A percentile compares a stretch with the other conserved stretches of the same genome.
These are phyloP conservation scores for Lithobates sylvaticus DNA, from an alignment of 2,797 vertebrate species.

Conservation along the genomic window DNA sequence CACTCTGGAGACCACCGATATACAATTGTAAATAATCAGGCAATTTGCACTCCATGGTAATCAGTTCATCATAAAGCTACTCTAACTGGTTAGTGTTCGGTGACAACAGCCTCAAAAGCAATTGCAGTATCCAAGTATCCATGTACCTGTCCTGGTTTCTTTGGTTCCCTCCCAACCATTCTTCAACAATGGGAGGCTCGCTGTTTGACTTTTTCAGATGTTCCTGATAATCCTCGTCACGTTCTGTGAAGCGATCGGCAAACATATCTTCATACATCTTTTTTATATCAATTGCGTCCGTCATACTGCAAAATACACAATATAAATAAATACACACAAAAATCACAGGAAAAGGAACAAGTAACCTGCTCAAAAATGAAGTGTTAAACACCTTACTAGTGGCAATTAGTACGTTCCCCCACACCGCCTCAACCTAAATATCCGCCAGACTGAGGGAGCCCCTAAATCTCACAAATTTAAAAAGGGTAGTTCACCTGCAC, in stretches of 20 bases:
- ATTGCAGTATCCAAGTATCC: neutral
- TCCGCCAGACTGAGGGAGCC: too few relatives aligned
- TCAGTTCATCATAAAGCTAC: too few relatives aligned
- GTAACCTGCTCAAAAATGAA: too few relatives aligned
- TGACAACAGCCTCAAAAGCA: neutral
- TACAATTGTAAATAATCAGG: too few relatives aligned
- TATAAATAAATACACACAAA: neutral
- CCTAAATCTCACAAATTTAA: too few relatives aligned
- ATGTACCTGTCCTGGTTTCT: conserved; percentile 86
- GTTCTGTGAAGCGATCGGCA: conserved; percentile 80
- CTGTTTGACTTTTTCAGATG: conserved; percentile 80
- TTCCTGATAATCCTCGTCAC: conserved; percentile 87
- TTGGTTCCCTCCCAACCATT: conserved; percentile 84
- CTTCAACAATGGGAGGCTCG: conserved; percentile 86
- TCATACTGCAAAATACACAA: conserved; percentile 75
- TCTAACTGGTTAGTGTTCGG: neutral
- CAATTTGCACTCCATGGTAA: too few relatives aligned
- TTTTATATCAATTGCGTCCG: conserved; percentile 70
- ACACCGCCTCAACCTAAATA: too few relatives aligned
- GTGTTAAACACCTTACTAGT: neutral
- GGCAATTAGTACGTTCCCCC: too few relatives aligned
- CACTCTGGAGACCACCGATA: rapidly evolving
- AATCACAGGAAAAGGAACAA: neutral
- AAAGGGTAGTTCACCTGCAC: too few relatives aligned
- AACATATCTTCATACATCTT: conserved; percentile 85